A percentile compares a stretch with the other conserved stretches of the same genome.
Evolutionary conservation across 2,797 vertebrate genomes (phyloP).

Genomic region (Anabas testudineus): DNA sequence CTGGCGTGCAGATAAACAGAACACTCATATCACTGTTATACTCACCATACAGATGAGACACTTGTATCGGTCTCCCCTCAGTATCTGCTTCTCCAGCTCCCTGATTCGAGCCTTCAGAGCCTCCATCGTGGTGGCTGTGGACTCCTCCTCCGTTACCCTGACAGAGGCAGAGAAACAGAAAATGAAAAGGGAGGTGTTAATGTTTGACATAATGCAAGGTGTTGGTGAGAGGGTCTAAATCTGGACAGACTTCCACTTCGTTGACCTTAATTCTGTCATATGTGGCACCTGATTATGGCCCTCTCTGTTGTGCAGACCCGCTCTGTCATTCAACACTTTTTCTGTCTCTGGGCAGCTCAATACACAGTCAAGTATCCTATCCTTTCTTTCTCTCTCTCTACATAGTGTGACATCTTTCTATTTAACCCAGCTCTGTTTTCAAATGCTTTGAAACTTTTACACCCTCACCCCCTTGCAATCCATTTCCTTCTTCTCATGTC

Average conservation of each 20-base stretch:
- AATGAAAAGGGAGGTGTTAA: background rate
- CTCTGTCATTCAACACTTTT: background rate
- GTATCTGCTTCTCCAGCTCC: slow-evolving; percentile 98
- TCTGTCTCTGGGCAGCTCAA: too few species aligned
- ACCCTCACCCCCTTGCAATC: background rate
- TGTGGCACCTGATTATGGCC: too few species aligned
- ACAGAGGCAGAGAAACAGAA: background rate
- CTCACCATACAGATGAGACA: slow-evolving; percentile 99
- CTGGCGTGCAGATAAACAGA: background rate
- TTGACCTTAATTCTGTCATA: too few species aligned
- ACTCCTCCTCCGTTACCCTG: slow-evolving; percentile 99
- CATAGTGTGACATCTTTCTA: slow-evolving; percentile 17
- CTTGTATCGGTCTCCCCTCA: slow-evolving; percentile 98
- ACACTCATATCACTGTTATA: slow-evolving; percentile 13
- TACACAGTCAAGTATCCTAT: background rate
- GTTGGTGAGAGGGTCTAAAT: background rate
- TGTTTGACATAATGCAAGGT: background rate
- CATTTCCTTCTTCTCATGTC: background rate
- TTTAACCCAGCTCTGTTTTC: slow-evolving; percentile 27
- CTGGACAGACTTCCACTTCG: too few species aligned
- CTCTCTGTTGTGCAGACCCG: too few species aligned
- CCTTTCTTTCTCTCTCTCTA: background rate
- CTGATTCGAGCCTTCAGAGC: slow-evolving; percentile 98
- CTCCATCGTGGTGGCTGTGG: slow-evolving; percentile 97
- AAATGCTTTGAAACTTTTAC: slow-evolving; percentile 17